phyloP scores from a whole-genome alignment of 1,140 invertebrate genomes.

The Cherax quadricarinatus region DNA sequence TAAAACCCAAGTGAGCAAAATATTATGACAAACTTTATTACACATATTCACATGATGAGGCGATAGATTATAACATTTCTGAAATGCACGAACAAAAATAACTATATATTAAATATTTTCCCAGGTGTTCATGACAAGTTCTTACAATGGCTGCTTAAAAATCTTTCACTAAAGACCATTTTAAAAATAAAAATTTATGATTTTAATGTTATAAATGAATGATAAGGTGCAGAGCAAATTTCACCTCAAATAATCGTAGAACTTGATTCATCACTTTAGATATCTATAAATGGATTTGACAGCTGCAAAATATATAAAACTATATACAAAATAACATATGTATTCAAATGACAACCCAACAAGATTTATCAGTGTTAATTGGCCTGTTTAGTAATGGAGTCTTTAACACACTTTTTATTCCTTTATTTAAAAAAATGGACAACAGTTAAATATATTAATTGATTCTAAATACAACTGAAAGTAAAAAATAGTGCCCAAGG shows the following conservation, averaged over 20 bases:
- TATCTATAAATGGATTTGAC: background rate
- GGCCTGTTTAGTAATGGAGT: background rate
- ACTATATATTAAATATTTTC: background rate
- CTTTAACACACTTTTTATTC: no score
- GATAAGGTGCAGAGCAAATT: background rate
- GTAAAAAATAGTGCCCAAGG: background rate
- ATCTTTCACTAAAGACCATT: background rate
- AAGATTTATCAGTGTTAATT: background rate
- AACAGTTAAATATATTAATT: no score
- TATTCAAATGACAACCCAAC: background rate
- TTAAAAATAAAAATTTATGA: background rate
- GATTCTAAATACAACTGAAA: no score
- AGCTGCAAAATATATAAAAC: background rate
- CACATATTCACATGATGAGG: constrained; percentile 42
- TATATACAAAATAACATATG: no score
- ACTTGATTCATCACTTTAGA: background rate
- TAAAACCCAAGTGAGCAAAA: constrained; percentile 30
- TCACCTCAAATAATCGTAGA: background rate
- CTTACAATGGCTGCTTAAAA: background rate
- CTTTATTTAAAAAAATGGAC: no score
- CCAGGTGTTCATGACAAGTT: background rate
- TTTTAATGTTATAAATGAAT: background rate
- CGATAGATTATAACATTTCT: constrained; percentile 14
- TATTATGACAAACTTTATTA: constrained; percentile 62
- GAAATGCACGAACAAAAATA: constrained; percentile 17